Conservation (phyloP, 2,113 vertebrate species). For the Chlamydotis undulata region DNA sequence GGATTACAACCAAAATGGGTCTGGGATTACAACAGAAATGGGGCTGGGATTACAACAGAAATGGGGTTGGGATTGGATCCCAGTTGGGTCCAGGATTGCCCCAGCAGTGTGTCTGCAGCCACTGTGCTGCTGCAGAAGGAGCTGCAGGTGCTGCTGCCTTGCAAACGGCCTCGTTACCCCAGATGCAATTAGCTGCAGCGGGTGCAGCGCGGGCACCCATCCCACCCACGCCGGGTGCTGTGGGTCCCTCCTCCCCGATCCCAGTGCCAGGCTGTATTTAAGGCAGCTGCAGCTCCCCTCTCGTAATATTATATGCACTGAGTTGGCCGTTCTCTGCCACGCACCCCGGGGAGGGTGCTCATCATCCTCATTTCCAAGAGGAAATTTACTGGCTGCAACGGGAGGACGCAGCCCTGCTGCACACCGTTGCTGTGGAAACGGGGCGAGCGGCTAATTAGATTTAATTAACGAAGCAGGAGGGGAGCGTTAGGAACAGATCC, state of each 20-base stretch:
- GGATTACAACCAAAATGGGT: background rate
- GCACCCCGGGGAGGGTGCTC: background rate
- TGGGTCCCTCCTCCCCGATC: background rate
- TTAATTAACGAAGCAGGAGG: constrained; percentile 57
- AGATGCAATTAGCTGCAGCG: background rate
- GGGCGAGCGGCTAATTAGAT: constrained; percentile 44
- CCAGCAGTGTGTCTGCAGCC: background rate
- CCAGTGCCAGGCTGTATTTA: background rate
- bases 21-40: background rate
- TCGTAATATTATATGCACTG: background rate
- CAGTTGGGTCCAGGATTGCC: too few relatives aligned
- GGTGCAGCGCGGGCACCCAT: background rate
- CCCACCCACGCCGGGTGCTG: background rate
- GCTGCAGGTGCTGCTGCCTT: background rate
- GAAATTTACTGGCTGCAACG: constrained; percentile 11
- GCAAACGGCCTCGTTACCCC: background rate
- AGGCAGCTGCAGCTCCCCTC: background rate
- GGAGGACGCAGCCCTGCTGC: constrained; percentile 16
- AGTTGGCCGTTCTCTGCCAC: background rate
- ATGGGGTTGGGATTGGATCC: too few relatives aligned
- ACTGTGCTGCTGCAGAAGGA: background rate
- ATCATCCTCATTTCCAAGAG: background rate
- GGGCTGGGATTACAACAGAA: too few relatives aligned
- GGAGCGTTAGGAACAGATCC: background rate
- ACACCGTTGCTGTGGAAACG: constrained; percentile 59